Conservation (phyloP, 2,113 vertebrate genomes). For the Heteronetta atricapilla region DNA sequence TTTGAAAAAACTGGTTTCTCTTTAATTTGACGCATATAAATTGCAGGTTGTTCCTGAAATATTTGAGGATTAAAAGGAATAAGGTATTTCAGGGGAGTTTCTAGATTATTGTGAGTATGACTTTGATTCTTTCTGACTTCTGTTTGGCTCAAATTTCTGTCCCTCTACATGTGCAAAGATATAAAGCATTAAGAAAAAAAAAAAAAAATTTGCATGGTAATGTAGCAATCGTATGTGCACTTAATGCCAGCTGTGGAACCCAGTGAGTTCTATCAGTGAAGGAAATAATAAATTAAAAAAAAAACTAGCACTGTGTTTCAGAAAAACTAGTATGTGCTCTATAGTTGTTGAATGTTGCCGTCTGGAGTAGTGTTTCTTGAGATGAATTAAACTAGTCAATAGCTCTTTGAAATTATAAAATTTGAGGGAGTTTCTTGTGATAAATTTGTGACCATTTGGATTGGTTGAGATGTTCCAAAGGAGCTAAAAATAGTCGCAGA, state of each 20-base stretch:
- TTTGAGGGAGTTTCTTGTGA: not conserved
- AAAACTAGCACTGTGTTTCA: not conserved
- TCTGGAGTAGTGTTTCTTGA: not conserved
- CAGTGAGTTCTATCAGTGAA: not conserved
- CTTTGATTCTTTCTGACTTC: not conserved
- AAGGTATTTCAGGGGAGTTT: not conserved
- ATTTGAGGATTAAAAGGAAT: not conserved
- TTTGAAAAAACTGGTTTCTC: not conserved
- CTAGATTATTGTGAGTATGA: not conserved
- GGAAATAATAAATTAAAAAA: not conserved
- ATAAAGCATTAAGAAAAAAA: not conserved
- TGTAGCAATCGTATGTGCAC: not conserved
- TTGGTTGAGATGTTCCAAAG: not conserved
- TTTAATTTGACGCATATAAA: not conserved
- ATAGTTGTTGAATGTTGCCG: not conserved
- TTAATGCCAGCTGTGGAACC: not conserved
- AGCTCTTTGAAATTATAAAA: not conserved
- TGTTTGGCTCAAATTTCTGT: not conserved
- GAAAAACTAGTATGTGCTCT: not conserved
- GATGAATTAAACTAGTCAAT: not conserved
- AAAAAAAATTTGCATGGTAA: not conserved
- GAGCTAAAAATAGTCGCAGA: not conserved
- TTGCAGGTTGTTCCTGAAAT: not conserved
- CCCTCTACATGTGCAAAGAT: not conserved
- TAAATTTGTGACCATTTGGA: slow-evolving; percentile 14